Percentiles rank a stretch among this genome's conserved stretches.
These are phyloP conservation scores for Tyrannus savana DNA, from an alignment of 2,113 vertebrate genomes.

Conservation along the genomic window DNA sequence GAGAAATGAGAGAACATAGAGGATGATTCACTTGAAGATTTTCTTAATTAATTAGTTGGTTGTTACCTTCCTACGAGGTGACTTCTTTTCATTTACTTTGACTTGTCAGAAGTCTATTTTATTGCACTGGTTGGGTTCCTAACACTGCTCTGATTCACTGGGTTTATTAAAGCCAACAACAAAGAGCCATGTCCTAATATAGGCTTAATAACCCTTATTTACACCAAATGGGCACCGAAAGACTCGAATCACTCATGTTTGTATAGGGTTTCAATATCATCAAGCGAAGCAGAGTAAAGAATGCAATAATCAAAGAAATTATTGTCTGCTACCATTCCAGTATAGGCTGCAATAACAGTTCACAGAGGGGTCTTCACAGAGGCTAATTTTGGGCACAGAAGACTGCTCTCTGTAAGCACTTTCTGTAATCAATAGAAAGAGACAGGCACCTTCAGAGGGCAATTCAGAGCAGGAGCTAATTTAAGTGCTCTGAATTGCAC, in stretches of 20 bases:
- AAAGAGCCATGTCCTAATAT: not conserved
- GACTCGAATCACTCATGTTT: not conserved
- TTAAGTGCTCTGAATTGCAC: not conserved
- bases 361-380: not conserved
- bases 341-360: not conserved
- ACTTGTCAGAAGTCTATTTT: not conserved
- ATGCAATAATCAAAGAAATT: not conserved
- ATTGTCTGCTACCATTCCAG: not conserved
- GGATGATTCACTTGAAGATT: not conserved
- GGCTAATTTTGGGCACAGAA: not conserved
- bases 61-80: not conserved
- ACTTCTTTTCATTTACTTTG: not conserved
- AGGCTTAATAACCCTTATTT: not conserved
- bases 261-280: not conserved
- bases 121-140: not conserved
- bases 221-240: not conserved
- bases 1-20: not conserved
- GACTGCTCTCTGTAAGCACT: not conserved
- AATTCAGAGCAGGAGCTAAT: constrained; percentile 19
- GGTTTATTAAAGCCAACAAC: not conserved
- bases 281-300: not conserved
- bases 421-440: not conserved
- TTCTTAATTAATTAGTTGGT: not conserved
- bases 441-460: constrained; percentile 21
- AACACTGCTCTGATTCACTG: not conserved